Evolutionary conservation across 2,888 invertebrate species (phyloP).

Genomic region (Heliconius ismenius): DNA sequence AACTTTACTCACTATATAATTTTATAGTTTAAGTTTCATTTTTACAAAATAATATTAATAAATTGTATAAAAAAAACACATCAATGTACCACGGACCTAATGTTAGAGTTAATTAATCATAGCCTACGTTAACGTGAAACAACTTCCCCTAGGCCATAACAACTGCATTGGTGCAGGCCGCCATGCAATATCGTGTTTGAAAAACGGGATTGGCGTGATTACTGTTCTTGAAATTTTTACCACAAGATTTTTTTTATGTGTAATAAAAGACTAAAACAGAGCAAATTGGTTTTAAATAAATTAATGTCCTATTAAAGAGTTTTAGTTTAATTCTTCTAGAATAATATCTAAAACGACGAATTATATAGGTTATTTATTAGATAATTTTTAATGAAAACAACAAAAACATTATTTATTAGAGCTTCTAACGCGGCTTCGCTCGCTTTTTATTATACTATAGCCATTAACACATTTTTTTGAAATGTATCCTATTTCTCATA

Average conservation of each 20-base stretch:
- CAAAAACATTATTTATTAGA: too few species aligned
- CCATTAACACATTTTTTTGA: too few species aligned
- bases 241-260: neutral
- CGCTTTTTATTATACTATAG: too few species aligned
- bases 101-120: conserved; percentile 42
- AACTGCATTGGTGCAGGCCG: conserved; percentile 58
- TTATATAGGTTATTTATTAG: neutral
- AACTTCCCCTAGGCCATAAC: conserved; percentile 54
- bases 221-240: conserved; percentile 17
- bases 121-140: conserved; percentile 38
- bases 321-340: neutral
- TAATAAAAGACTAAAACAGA: neutral
- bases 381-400: too few species aligned
- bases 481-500: too few species aligned
- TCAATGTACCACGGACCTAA: conserved; percentile 28
- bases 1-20: neutral
- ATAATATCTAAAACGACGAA: neutral
- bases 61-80: neutral
- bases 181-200: conserved; percentile 70
- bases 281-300: neutral
- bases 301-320: neutral
- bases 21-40: neutral
- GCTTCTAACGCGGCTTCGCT: too few species aligned
- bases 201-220: conserved; percentile 36
- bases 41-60: neutral